These are phyloP conservation scores for Drosophila arawakana DNA, from an alignment of 1,140 invertebrate genomes.

Conservation along the genomic window DNA sequence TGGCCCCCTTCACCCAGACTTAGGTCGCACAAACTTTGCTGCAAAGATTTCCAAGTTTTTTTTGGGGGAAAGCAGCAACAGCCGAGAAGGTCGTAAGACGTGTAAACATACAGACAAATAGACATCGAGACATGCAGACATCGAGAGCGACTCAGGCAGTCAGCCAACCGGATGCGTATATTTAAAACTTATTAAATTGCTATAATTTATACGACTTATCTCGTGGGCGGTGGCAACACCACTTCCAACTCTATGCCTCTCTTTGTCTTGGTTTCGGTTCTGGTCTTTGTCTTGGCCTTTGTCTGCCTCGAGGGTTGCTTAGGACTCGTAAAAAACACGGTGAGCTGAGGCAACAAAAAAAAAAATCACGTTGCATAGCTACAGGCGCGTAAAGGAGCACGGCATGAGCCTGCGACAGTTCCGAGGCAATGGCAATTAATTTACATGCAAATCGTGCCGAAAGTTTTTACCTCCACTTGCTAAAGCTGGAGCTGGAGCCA, in stretches of 20 bases:
- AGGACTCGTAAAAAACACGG: slow-evolving; percentile 41
- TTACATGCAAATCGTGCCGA: slow-evolving; percentile 84
- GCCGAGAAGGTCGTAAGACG: neutral
- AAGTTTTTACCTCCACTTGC: slow-evolving; percentile 50
- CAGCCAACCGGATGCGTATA: slow-evolving; percentile 78
- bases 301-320: slow-evolving; percentile 66
- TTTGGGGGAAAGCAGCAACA: neutral
- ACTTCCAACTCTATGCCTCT: neutral
- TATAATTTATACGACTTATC: slow-evolving; percentile 84
- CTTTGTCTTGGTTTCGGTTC: neutral
- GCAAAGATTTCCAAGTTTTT: slow-evolving; percentile 74
- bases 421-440: slow-evolving; percentile 78
- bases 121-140: slow-evolving; percentile 16
- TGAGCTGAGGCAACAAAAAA: slow-evolving; percentile 13
- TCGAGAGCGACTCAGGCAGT: slow-evolving; percentile 3
- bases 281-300: neutral
- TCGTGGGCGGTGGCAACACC: slow-evolving; percentile 43
- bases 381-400: slow-evolving; percentile 35
- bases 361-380: slow-evolving; percentile 63
- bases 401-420: slow-evolving; percentile 48
- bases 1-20: neutral
- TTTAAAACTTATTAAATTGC: slow-evolving; percentile 85
- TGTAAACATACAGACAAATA: slow-evolving; percentile 34
- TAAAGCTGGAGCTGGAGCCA: neutral
- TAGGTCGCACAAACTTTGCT: slow-evolving; percentile 62